Evolutionary conservation across 2,113 vertebrate genomes (phyloP).

Genomic region (Kryptolebias marmoratus): DNA sequence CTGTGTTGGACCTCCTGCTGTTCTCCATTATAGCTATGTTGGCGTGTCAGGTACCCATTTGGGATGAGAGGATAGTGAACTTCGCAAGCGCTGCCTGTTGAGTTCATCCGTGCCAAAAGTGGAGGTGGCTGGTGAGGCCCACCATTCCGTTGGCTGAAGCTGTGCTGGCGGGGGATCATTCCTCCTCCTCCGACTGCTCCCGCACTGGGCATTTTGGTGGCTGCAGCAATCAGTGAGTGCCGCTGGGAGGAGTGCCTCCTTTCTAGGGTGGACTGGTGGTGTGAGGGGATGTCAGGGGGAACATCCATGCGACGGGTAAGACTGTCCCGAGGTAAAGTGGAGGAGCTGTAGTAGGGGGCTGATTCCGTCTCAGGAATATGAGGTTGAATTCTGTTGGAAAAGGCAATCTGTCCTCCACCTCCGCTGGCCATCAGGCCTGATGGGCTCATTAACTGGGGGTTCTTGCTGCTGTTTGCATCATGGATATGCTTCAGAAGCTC

Average conservation of each 20-base stretch:
- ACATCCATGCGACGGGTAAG: slow-evolving; percentile 88
- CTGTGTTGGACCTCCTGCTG: slow-evolving; percentile 80
- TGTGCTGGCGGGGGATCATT: slow-evolving; percentile 83
- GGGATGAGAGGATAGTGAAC: slow-evolving; percentile 81
- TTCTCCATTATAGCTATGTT: slow-evolving; percentile 83
- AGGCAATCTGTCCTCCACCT: slow-evolving; percentile 69
- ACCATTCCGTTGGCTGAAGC: slow-evolving; percentile 79
- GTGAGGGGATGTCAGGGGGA: slow-evolving; percentile 80
- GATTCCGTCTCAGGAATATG: slow-evolving; percentile 82
- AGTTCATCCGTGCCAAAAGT: slow-evolving; percentile 85
- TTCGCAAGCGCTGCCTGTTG: slow-evolving; percentile 81
- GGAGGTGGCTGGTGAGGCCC: slow-evolving; percentile 79
- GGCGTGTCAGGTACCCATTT: slow-evolving; percentile 80
- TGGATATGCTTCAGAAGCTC: slow-evolving; percentile 90
- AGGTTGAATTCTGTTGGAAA: slow-evolving; percentile 82
- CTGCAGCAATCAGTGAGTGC: slow-evolving; percentile 80
- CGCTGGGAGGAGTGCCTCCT: slow-evolving; percentile 83
- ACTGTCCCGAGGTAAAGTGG: slow-evolving; percentile 84
- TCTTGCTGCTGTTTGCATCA: slow-evolving; percentile 78
- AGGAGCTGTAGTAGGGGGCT: slow-evolving; percentile 83
- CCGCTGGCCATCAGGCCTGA: slow-evolving; percentile 70
- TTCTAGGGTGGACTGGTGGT: slow-evolving; percentile 80
- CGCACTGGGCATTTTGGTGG: slow-evolving; percentile 76
- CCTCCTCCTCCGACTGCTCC: slow-evolving; percentile 60
- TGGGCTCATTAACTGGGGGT: slow-evolving; percentile 76